A percentile compares a stretch with the other conserved stretches of the same genome.
Evolutionary conservation across 2,797 vertebrate species (phyloP).

Genomic region (Alauda arvensis): DNA sequence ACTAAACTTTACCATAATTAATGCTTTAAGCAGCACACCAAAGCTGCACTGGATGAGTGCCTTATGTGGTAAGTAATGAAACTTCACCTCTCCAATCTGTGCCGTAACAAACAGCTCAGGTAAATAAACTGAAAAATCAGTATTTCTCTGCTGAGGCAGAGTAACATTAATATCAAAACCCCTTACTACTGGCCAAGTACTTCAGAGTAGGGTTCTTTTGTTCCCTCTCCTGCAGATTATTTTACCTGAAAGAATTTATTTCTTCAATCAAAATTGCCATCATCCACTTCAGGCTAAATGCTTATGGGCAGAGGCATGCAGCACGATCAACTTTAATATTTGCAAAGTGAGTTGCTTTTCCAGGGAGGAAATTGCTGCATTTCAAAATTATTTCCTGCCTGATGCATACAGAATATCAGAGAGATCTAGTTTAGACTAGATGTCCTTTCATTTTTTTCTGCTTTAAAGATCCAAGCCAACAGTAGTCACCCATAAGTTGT

Average conservation of each 20-base stretch:
- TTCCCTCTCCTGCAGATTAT: not conserved
- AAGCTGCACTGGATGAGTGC: not conserved
- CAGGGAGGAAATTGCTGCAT: conserved; percentile 19
- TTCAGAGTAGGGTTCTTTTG: not conserved
- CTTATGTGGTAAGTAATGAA: not conserved
- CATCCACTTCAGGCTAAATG: not conserved
- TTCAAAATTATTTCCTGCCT: conserved; percentile 22
- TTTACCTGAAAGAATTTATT: not conserved
- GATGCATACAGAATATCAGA: not conserved
- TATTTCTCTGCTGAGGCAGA: not conserved
- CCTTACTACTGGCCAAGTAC: not conserved
- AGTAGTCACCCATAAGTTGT: not conserved
- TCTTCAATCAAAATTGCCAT: not conserved
- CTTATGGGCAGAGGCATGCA: not conserved
- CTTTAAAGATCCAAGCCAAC: not conserved
- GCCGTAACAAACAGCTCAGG: not conserved
- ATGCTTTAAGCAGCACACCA: not conserved
- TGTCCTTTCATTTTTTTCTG: not conserved
- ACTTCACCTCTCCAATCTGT: not conserved
- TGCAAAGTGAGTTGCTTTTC: not conserved
- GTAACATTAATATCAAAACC: not conserved
- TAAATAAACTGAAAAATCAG: not conserved
- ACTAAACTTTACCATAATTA: not conserved
- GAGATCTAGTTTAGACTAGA: not conserved
- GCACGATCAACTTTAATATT: not conserved